Evolutionary conservation across 2,797 vertebrate species (phyloP).

Genomic region (Hoplostethus mediterraneus): DNA sequence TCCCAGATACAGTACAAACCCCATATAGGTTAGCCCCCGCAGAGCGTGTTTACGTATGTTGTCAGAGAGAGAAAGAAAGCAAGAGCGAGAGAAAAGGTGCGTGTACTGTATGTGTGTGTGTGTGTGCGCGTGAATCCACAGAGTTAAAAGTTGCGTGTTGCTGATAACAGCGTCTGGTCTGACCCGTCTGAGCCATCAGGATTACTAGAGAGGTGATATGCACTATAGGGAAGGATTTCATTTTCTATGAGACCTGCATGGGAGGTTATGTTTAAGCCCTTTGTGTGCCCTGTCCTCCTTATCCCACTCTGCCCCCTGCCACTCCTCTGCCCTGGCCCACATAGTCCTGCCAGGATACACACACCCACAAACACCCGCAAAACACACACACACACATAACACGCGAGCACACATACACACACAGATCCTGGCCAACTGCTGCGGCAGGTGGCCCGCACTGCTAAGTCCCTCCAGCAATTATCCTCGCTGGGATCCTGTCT

Average conservation of each 20-base stretch:
- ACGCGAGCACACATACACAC: constrained; percentile 54
- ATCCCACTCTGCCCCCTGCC: constrained; percentile 62
- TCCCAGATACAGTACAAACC: constrained; percentile 62
- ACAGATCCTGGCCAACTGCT: constrained; percentile 83
- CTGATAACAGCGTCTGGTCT: constrained; percentile 16
- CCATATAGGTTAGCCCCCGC: constrained; percentile 27
- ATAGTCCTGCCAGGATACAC: constrained; percentile 54
- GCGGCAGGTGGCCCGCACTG: constrained; percentile 84
- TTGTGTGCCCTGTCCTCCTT: constrained; percentile 73
- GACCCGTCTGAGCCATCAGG: constrained; percentile 56
- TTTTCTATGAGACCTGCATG: constrained; percentile 55
- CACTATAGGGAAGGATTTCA: constrained; percentile 59
- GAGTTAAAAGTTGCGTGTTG: constrained; percentile 26
- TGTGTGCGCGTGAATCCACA: neutral
- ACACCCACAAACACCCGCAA: constrained; percentile 20
- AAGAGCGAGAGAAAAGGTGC: neutral
- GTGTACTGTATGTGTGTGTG: neutral
- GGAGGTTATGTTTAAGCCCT: constrained; percentile 75
- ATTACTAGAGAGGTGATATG: constrained; percentile 70
- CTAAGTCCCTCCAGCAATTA: constrained; percentile 88
- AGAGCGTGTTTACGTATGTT: constrained; percentile 1
- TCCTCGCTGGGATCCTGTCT: constrained; percentile 82
- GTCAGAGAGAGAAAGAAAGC: neutral
- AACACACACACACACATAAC: constrained; percentile 28
- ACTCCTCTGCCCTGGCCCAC: constrained; percentile 43